These are phyloP conservation scores for Osmerus mordax DNA, from an alignment of 2,113 vertebrate species.

Conservation along the genomic window DNA sequence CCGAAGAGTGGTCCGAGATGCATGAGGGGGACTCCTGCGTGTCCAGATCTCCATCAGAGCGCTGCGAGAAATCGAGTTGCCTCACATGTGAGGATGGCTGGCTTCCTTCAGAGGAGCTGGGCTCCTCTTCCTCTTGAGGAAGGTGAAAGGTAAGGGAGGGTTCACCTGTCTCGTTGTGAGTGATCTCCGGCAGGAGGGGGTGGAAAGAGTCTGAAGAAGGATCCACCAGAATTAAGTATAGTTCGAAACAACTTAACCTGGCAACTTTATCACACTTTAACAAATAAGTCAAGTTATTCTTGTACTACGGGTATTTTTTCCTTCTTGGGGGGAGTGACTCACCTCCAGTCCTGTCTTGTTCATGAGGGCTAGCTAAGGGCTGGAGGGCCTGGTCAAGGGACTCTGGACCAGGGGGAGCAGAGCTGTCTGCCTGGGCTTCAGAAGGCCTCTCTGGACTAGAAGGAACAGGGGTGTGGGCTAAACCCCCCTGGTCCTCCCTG, in stretches of 20 bases:
- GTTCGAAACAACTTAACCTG: not conserved
- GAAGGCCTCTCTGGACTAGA: not conserved
- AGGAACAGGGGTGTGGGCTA: not conserved
- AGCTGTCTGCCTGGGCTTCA: constrained; percentile 2
- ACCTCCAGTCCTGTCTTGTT: constrained; percentile 32
- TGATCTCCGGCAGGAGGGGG: constrained; percentile 64
- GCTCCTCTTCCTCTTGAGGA: constrained; percentile 14
- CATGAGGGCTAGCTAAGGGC: not conserved
- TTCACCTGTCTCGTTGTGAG: constrained; percentile 54
- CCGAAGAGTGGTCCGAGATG: constrained; percentile 41
- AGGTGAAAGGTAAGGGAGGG: constrained; percentile 49
- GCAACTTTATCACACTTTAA: not conserved
- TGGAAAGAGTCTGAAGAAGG: constrained; percentile 70
- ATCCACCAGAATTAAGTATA: constrained; percentile 1
- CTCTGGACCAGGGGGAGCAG: not conserved
- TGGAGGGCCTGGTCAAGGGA: not conserved
- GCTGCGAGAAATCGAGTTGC: not conserved
- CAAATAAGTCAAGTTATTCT: not conserved
- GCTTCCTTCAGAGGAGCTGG: not conserved
- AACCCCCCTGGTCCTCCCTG: not conserved
- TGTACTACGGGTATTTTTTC: no score
- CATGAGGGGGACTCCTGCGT: not conserved
- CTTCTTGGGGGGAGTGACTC: not conserved
- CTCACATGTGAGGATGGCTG: not conserved
- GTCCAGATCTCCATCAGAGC: not conserved